A percentile compares a stretch with the other conserved stretches of the same genome.
These are phyloP conservation scores for Panulirus ornatus DNA, from an alignment of 1,140 invertebrate genomes.

Conservation along the genomic window DNA sequence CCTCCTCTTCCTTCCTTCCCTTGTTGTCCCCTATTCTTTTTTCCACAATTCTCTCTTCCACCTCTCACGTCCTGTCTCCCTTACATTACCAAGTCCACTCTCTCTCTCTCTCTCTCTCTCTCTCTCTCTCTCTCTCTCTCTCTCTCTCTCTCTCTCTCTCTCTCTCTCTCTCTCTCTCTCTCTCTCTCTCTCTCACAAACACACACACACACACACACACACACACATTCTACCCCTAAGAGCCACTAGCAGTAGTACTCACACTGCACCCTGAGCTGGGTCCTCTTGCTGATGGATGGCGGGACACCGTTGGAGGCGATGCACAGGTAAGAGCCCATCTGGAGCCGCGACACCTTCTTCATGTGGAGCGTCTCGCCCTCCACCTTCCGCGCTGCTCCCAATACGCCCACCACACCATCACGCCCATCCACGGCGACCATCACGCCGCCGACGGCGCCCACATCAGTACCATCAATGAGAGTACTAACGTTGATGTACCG, in stretches of 20 bases:
- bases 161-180: conserved; percentile 16
- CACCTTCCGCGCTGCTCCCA: conserved; percentile 81
- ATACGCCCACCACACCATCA: background rate
- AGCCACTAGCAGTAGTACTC: conserved; percentile 79
- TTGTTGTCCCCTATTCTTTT: too few species aligned
- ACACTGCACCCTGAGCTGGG: conserved; percentile 92
- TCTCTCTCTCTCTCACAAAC: background rate
- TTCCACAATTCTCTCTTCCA: background rate
- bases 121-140: conserved; percentile 33
- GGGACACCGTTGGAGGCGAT: conserved; percentile 93
- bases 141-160: conserved; percentile 41
- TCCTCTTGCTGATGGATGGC: conserved; percentile 91
- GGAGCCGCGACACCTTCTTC: conserved; percentile 86
- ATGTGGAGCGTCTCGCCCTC: conserved; percentile 87
- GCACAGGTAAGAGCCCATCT: conserved; percentile 93
- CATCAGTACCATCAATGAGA: conserved; percentile 30
- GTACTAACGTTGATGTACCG: conserved; percentile 50
- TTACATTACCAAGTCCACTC: too few species aligned
- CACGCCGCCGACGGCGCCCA: conserved; percentile 22
- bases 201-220: background rate
- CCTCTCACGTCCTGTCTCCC: background rate
- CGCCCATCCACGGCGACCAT: background rate
- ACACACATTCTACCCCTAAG: background rate
- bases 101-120: background rate
- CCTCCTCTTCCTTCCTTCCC: too few species aligned